Base-by-base conservation (phyloP, 2,888 invertebrate genomes). In the Zhuqinia jingwanae region DNA sequence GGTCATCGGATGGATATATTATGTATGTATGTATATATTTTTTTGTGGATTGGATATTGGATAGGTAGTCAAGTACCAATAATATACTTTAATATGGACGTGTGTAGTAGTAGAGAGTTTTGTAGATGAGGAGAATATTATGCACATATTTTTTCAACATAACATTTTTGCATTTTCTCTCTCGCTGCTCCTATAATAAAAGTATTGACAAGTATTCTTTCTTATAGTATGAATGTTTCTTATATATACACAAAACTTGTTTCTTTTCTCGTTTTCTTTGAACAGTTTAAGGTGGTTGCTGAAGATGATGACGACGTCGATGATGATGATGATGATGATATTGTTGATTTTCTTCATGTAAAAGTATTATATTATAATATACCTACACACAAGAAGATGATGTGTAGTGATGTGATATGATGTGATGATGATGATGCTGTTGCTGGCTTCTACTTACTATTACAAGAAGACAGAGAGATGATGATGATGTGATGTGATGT, bases 291-390 rank as follows among this genome's bases (percentile, higher is more conserved):
- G 36, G 65, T 36, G 36, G 65, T 36, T 65, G 58, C n/a, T 58
- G 42, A 17, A 17, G 1, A 36, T 65, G 20, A 30, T 10, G 6
- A 65, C 20, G 65, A 17, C 1, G 10, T 36, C 2, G 65, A 36
- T n/a, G 47, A 70, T 20, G 70, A 70, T 70, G 22, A 25, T 17
- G 47, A 70, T 47, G 68, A 70, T 65, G 65, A 65, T 65, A 65
- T 65, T 65, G 65, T 65, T 65, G 65, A 65, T 20, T 42, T 65
- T 30, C 5, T n/a, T n/a, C n/a, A n/a, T n/a, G n/a, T n/a, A n/a
- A n/a, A n/a, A n/a, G n/a, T n/a, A n/a, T 17, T 15, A n/a, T 56
- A n/a, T 56, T 56, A n/a, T 56, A n/a, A 63, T 63, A 22, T 47
- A n/a, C 47, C 47, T 47, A 11, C 47, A 10, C n/a, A n/a, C n/a